Base-by-base conservation (phyloP, 2,888 invertebrate species). In the Druceiella hillmani region DNA sequence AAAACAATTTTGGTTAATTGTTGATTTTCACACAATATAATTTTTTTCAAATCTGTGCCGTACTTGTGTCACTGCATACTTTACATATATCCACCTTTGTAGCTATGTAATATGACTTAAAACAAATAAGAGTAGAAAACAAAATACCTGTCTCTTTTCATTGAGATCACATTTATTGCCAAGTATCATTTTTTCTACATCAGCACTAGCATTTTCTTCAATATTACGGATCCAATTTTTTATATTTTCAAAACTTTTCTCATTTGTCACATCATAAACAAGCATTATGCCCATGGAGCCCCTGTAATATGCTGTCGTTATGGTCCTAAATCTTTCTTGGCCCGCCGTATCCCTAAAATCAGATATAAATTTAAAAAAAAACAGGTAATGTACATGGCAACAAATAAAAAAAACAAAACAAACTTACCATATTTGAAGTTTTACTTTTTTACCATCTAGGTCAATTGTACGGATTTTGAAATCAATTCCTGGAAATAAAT, bases 271-370 rank as follows among this genome's bases (percentile, higher is more conserved):
- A 68, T 99, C 99, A 66, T 99, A 99, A 24, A 97, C 97, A 50
- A 98, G 77, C 93, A 98, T 95, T 52, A 99, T 99, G 44, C 99
- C 99, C 97, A 99, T 99, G 27, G 98, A 98, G 33, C 98, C 99
- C 52, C 99, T 81, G 70, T 99, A 99, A 63, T 99, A 99, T n/a
- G 98, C 97, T 43, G 98, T 99, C 37, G 98, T 99, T 53, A 99
- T 99, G 46, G 98, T 99, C 53, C 97, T 81, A 75, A 99, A 99
- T 58, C 98, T 78, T 65, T 99, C 99, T 66, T 99, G 98, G 1
- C 99, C 98, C 26, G 98, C 98, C 38, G 98, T 98, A 62, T 98
- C 98, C 97, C 94, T 94, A 57, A 12, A 56, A 55, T 45, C n/a
- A n/a, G n/a, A n/a, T n/a, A n/a, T n/a, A n/a, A n/a, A n/a, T n/a